Conservation (phyloP, 53 echinoderm and acorn worm genomes). For the Hippasteria phrygiana region DNA sequence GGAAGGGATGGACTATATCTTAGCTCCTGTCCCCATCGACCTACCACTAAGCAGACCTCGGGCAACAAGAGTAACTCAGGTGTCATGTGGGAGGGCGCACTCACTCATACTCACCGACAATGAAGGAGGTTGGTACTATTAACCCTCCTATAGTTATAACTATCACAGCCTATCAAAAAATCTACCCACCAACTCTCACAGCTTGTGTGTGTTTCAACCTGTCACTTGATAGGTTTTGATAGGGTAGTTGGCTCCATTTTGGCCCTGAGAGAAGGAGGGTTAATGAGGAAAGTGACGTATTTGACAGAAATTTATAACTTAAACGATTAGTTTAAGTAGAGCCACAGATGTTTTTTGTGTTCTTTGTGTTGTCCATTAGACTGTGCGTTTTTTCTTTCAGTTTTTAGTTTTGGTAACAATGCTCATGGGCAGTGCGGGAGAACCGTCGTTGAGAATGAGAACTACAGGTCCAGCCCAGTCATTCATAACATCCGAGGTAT, state of each 20-base stretch:
- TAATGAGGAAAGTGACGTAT: too few species aligned
- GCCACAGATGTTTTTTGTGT: too few species aligned
- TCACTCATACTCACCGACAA: constrained; percentile 93
- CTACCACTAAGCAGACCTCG: constrained; percentile 85
- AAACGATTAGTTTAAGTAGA: too few species aligned
- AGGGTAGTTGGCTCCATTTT: too few species aligned
- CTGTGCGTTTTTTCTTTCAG: constrained; percentile 48
- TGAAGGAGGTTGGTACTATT: constrained; percentile 98
- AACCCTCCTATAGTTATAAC: too few species aligned
- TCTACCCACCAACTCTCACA: too few species aligned
- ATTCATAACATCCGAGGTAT: constrained; percentile 86
- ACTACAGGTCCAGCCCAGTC: constrained; percentile 85
- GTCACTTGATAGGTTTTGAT: too few species aligned
- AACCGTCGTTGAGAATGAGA: constrained; percentile 84
- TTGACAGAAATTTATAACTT: too few species aligned
- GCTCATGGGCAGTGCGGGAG: constrained; percentile 96
- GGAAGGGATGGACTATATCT: constrained; percentile 83
- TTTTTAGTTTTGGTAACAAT: constrained; percentile 97
- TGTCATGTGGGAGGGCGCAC: constrained; percentile 94
- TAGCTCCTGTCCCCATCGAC: constrained; percentile 78
- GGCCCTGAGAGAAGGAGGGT: too few species aligned
- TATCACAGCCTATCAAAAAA: too few species aligned
- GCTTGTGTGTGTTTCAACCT: too few species aligned
- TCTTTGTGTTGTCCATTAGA: neutral
- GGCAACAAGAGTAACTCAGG: constrained; percentile 84